Percentiles rank a stretch among this genome's conserved stretches.
These are phyloP conservation scores for Steinernema hermaphroditum DNA, from an alignment of 2,888 invertebrate genomes.

Conservation along the genomic window DNA sequence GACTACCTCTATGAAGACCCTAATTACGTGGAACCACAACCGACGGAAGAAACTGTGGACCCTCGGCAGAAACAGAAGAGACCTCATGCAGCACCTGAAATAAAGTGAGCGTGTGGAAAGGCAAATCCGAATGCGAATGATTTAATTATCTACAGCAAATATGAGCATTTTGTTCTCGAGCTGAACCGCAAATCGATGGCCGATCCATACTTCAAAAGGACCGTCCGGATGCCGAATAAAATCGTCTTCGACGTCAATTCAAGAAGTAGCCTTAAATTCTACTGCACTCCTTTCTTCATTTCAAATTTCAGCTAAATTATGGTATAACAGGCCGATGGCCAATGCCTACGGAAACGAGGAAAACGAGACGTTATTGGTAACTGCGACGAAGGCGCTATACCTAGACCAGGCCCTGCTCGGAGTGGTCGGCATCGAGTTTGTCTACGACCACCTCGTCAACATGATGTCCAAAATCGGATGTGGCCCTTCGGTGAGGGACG, in stretches of 20 bases:
- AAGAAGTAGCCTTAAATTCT: constrained; percentile 46
- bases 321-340: constrained; percentile 47
- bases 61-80: neutral
- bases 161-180: constrained; percentile 64
- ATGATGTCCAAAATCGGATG: constrained; percentile 56
- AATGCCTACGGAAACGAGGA: constrained; percentile 57
- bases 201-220: constrained; percentile 62
- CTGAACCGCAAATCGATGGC: constrained; percentile 59
- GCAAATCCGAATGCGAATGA: neutral
- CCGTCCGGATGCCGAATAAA: constrained; percentile 60
- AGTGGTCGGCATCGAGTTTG: constrained; percentile 62
- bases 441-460: constrained; percentile 60
- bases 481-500: constrained; percentile 43
- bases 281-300: too few species aligned
- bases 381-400: constrained; percentile 60
- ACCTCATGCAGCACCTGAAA: neutral
- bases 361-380: constrained; percentile 59
- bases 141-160: constrained; percentile 48
- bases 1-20: constrained; percentile 51
- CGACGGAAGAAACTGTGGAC: neutral
- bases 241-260: constrained; percentile 62
- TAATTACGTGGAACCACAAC: constrained; percentile 35
- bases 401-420: constrained; percentile 61
- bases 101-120: neutral
- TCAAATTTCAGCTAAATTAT: constrained; percentile 58